Evolutionary conservation across 1,140 invertebrate species (phyloP).

Genomic region (Lasioglossum baleicum): DNA sequence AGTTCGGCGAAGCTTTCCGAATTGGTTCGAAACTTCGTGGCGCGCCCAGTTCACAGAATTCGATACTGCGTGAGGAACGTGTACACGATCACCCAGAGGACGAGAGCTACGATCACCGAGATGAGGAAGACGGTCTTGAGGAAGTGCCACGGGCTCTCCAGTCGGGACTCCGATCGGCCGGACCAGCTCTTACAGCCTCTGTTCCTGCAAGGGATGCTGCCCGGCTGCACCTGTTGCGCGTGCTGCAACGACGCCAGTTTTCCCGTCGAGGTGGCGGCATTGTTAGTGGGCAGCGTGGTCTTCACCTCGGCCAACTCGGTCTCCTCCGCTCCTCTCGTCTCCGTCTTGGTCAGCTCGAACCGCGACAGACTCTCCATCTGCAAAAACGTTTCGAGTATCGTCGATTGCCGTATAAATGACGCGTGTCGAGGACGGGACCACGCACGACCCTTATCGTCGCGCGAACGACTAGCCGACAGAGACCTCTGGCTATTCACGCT

Average conservation of each 20-base stretch:
- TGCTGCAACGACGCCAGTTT: no score
- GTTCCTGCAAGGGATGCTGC: conserved; percentile 54
- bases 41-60: conserved; percentile 55
- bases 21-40: no score
- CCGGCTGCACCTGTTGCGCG: background rate
- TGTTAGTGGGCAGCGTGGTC: conserved; percentile 25
- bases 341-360: conserved; percentile 50
- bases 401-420: no score
- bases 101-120: conserved; percentile 73
- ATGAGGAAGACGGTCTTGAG: conserved; percentile 79
- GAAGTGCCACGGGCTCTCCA: conserved; percentile 79
- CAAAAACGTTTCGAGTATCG: conserved; percentile 16
- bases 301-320: conserved; percentile 69
- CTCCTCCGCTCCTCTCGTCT: conserved; percentile 32
- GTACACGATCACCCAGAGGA: conserved; percentile 80
- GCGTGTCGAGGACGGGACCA: no score
- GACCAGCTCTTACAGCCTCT: conserved; percentile 54
- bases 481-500: background rate
- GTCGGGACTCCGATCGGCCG: conserved; percentile 27
- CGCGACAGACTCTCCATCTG: conserved; percentile 67
- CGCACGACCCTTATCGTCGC: no score
- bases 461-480: no score
- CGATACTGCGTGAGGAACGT: conserved; percentile 72
- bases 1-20: no score
- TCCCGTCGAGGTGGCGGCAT: conserved; percentile 45